These are phyloP conservation scores for Asarcornis scutulata DNA, from an alignment of 2,113 vertebrate species.

Conservation along the genomic window DNA sequence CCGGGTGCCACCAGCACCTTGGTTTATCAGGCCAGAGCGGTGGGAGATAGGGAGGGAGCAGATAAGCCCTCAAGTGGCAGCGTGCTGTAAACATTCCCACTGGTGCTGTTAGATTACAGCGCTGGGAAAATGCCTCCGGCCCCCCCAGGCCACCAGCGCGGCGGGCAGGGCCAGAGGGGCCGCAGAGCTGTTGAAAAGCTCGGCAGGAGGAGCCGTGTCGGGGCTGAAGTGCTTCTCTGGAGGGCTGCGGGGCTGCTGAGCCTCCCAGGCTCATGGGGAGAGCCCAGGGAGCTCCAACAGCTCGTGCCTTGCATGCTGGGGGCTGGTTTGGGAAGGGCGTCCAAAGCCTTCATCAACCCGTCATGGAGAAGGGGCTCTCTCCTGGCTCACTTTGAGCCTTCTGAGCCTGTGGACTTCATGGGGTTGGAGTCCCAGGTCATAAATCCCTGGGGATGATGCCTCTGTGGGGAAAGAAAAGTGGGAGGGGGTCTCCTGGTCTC, in stretches of 20 bases:
- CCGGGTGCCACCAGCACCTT: background rate
- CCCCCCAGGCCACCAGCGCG: slow-evolving; percentile 58
- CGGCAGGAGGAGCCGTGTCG: background rate
- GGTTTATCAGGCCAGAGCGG: slow-evolving; percentile 59
- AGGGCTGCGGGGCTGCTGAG: background rate
- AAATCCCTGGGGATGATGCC: background rate
- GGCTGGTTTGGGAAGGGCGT: rapidly evolving
- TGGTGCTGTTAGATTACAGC: slow-evolving; percentile 78
- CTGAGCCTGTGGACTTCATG: background rate
- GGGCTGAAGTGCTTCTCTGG: slow-evolving; percentile 17
- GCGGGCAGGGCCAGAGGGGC: slow-evolving; percentile 29
- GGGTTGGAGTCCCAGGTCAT: background rate
- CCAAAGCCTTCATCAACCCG: background rate
- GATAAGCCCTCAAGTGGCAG: slow-evolving; percentile 82
- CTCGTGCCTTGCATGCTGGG: rapidly evolving
- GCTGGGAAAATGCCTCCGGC: slow-evolving; percentile 76
- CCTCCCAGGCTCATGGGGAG: background rate
- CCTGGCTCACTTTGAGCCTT: background rate
- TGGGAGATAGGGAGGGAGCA: slow-evolving; percentile 63
- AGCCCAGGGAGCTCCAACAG: background rate
- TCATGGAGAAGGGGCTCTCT: no score
- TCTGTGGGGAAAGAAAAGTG: background rate
- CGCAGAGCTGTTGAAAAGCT: slow-evolving; percentile 59
- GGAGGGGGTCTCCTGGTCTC: background rate
- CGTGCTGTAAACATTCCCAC: slow-evolving; percentile 86